These are phyloP conservation scores for Ptychadena robeensis DNA, from an alignment of 2,797 vertebrate genomes.

Conservation along the genomic window DNA sequence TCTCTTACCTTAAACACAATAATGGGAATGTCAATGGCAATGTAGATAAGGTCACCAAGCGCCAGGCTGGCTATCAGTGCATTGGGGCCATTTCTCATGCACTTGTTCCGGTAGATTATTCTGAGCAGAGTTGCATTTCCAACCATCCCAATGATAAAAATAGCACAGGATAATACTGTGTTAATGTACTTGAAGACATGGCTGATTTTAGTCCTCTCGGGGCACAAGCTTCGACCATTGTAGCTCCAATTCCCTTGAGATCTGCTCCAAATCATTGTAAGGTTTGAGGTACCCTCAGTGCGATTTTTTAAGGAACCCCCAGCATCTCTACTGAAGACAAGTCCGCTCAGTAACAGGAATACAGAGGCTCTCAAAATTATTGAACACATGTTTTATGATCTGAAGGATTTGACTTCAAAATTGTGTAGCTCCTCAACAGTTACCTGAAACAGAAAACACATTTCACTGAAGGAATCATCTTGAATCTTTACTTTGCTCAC, in stretches of 20 bases:
- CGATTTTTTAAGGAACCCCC: slow-evolving; percentile 69
- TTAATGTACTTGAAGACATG: slow-evolving; percentile 91
- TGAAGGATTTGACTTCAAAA: slow-evolving; percentile 18
- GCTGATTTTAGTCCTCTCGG: slow-evolving; percentile 74
- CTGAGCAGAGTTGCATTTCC: slow-evolving; percentile 93
- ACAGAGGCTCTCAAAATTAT: slow-evolving; percentile 75
- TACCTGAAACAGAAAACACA: slow-evolving; percentile 66
- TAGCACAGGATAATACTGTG: slow-evolving; percentile 87
- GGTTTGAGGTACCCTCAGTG: slow-evolving; percentile 63
- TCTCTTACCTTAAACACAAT: slow-evolving; percentile 91
- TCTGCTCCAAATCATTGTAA: slow-evolving; percentile 69
- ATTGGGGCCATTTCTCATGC: slow-evolving; percentile 98
- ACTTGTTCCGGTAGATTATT: slow-evolving; percentile 99
- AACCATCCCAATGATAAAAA: slow-evolving; percentile 94
- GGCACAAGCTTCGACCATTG: slow-evolving; percentile 70
- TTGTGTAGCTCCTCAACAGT: slow-evolving; percentile 40
- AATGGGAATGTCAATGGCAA: slow-evolving; percentile 91
- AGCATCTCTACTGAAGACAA: slow-evolving; percentile 78
- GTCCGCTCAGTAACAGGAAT: slow-evolving; percentile 80
- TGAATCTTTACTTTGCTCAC: not conserved
- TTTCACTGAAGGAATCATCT: not conserved
- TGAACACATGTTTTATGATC: slow-evolving; percentile 75
- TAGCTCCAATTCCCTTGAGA: slow-evolving; percentile 59
- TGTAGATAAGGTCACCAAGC: slow-evolving; percentile 95
- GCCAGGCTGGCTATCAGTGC: slow-evolving; percentile 96